Percentiles rank a stretch among this genome's conserved stretches.
These are phyloP conservation scores for Andricus grossulariae DNA, from an alignment of 1,140 invertebrate species.

Conservation along the genomic window DNA sequence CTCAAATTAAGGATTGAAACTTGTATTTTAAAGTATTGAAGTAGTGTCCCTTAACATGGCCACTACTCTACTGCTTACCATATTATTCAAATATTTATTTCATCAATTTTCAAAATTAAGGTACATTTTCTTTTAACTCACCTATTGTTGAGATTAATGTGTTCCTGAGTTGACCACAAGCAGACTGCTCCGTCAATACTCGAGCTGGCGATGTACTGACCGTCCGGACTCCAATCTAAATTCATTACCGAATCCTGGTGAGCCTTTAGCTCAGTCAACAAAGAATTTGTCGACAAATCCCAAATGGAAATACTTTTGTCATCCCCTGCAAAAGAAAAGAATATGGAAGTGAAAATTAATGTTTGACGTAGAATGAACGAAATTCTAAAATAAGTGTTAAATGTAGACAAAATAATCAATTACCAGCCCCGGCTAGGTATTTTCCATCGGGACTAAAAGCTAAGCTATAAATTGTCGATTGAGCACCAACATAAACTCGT, in stretches of 20 bases:
- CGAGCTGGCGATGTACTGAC: constrained; percentile 79
- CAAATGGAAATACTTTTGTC: constrained; percentile 82
- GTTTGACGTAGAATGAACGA: constrained; percentile 16
- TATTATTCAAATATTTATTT: constrained; percentile 2
- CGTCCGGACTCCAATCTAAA: constrained; percentile 80
- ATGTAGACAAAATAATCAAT: constrained; percentile 39
- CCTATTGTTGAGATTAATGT: constrained; percentile 70
- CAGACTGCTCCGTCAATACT: constrained; percentile 78
- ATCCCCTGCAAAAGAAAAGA: constrained; percentile 75
- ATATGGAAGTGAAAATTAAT: not conserved
- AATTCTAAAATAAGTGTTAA: constrained; percentile 30
- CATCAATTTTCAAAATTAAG: constrained; percentile 26
- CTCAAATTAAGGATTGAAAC: too few relatives aligned
- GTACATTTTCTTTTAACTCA: constrained; percentile 51
- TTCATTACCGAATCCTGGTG: constrained; percentile 79
- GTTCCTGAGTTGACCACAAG: constrained; percentile 78
- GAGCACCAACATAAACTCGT: constrained; percentile 79
- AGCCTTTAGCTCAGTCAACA: constrained; percentile 80
- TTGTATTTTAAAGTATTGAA: too few relatives aligned
- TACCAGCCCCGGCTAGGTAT: constrained; percentile 82
- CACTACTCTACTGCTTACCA: too few relatives aligned
- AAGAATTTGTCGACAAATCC: constrained; percentile 80
- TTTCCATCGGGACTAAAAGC: constrained; percentile 85
- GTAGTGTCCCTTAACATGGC: too few relatives aligned
- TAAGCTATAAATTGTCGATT: constrained; percentile 79